phyloP scores from a whole-genome alignment of 2,888 invertebrate genomes.

The Halocaridina rubra region DNA sequence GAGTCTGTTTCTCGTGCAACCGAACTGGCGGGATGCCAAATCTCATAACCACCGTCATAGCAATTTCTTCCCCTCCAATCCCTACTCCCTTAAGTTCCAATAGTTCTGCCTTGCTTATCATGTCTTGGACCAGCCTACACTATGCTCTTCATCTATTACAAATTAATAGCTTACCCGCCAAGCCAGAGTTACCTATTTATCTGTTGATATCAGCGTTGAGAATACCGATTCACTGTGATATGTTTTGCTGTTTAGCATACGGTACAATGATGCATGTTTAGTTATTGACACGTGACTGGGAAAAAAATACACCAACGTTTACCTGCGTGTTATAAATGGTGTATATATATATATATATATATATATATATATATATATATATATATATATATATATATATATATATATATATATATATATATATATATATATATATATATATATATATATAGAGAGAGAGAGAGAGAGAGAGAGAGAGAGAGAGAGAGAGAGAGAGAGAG shows the following conservation, averaged over 20 bases:
- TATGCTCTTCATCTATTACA: background rate
- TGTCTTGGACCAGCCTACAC: background rate
- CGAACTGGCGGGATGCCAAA: no score
- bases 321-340: background rate
- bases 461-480: background rate
- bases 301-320: background rate
- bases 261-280: no score
- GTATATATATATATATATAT: slow-evolving; percentile 23
- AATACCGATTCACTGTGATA: no score
- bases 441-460: background rate
- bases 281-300: no score
- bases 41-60: no score
- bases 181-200: no score
- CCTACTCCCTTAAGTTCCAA: no score
- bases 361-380: slow-evolving; percentile 12
- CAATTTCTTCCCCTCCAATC: no score
- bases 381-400: background rate
- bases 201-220: no score
- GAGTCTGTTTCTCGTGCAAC: no score
- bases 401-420: background rate
- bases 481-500: background rate
- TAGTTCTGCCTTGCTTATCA: background rate
- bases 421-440: background rate
- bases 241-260: no score
- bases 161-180: no score